Evolutionary conservation across 2,888 invertebrate species (phyloP).

Genomic region (Stenchaetothrips biformis): DNA sequence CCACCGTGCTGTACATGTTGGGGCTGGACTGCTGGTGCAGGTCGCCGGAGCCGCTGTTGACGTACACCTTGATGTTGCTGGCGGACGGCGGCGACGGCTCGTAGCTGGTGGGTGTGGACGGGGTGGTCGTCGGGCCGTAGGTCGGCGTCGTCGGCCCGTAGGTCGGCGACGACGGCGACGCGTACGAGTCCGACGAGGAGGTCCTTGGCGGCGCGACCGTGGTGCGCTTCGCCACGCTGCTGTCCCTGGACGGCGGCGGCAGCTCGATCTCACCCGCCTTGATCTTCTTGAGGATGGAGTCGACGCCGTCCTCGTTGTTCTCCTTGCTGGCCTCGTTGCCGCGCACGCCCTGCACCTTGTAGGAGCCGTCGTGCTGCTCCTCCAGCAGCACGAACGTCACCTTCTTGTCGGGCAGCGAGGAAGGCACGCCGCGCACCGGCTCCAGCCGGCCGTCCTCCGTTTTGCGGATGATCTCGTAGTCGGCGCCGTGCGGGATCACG

Average conservation of each 20-base stretch:
- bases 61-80: conserved; percentile 31
- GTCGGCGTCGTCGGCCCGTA: conserved; percentile 25
- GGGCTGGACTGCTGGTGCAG: conserved; percentile 26
- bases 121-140: background rate
- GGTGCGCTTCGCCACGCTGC: background rate
- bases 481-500: conserved; percentile 70
- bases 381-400: conserved; percentile 82
- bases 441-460: conserved; percentile 67
- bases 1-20: conserved; percentile 18
- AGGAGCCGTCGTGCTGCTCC: conserved; percentile 78
- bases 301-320: conserved; percentile 67
- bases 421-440: conserved; percentile 56
- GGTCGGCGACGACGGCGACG: conserved; percentile 34
- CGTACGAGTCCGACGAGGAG: conserved; percentile 37
- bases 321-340: conserved; percentile 66
- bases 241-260: conserved; percentile 53
- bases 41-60: conserved; percentile 33
- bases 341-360: conserved; percentile 78
- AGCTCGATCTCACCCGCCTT: conserved; percentile 76
- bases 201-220: conserved; percentile 22
- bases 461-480: conserved; percentile 76
- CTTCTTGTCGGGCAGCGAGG: conserved; percentile 65
- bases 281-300: conserved; percentile 72
- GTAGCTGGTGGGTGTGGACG: background rate
- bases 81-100: background rate